phyloP scores from a whole-genome alignment of 1,140 invertebrate species.

The Euura lappo region DNA sequence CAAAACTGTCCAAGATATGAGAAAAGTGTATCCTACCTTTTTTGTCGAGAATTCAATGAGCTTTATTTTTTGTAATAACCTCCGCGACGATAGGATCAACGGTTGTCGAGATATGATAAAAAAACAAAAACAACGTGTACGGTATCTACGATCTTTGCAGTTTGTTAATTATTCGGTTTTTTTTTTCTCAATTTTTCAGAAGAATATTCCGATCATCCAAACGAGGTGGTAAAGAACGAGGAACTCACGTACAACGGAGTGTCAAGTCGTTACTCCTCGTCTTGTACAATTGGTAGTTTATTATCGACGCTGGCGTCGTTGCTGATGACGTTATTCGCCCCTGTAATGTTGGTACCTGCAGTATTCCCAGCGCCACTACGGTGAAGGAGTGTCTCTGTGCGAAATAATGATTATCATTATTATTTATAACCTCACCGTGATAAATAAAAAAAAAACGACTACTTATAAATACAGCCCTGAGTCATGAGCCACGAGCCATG shows the following conservation, averaged over 20 bases:
- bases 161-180: background rate
- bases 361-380: background rate
- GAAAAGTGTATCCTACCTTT: too few relatives aligned
- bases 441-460: too few relatives aligned
- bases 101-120: too few relatives aligned
- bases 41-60: too few relatives aligned
- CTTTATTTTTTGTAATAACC: too few relatives aligned
- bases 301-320: background rate
- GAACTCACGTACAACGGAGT: constrained; percentile 77
- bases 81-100: too few relatives aligned
- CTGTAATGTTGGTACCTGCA: background rate
- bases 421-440: constrained; percentile 15
- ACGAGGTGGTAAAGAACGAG: constrained; percentile 92
- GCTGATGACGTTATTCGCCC: background rate
- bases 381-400: background rate
- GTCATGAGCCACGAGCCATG: constrained; percentile 24
- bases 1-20: too few relatives aligned
- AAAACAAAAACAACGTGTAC: too few relatives aligned
- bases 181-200: constrained; percentile 62
- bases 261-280: background rate
- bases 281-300: background rate
- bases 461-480: background rate
- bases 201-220: constrained; percentile 85
- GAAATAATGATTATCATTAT: too few relatives aligned
- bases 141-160: too few relatives aligned